A percentile compares a stretch with the other conserved stretches of the same genome.
Evolutionary conservation across 2,888 invertebrate genomes (phyloP).

Genomic region (Psylliodes chrysocephalus): DNA sequence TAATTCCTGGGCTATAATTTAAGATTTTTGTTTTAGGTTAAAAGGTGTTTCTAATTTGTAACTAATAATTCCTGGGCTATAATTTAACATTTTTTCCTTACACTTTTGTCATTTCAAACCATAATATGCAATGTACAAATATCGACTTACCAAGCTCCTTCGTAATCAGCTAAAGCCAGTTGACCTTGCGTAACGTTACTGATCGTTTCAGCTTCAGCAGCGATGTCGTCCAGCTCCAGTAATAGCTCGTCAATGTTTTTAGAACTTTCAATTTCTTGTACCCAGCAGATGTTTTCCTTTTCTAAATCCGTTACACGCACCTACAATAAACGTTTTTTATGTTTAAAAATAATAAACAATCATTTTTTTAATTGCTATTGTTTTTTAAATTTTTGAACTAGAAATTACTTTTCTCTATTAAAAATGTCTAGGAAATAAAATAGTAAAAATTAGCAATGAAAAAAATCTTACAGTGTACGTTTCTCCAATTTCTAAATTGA

Average conservation of each 20-base stretch:
- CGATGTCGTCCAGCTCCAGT: slow-evolving; percentile 32
- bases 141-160: slow-evolving; percentile 51
- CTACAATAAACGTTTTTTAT: slow-evolving; percentile 34
- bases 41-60: no score
- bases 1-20: no score
- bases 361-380: background rate
- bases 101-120: no score
- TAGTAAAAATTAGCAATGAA: no score
- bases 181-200: slow-evolving; percentile 39
- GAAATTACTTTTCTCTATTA: background rate
- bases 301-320: slow-evolving; percentile 45
- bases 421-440: no score
- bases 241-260: slow-evolving; percentile 38
- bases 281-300: slow-evolving; percentile 48
- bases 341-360: background rate
- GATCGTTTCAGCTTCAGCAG: slow-evolving; percentile 21
- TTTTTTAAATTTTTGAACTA: background rate
- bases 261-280: slow-evolving; percentile 38
- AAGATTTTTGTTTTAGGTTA: no score
- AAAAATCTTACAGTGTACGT: slow-evolving; percentile 30
- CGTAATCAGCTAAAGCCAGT: slow-evolving; percentile 46
- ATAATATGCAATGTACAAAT: no score
- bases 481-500: slow-evolving; percentile 19
- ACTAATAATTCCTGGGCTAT: no score
- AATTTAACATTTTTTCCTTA: no score